These are phyloP conservation scores for Meloidogyne floridensis DNA, from an alignment of 1,140 invertebrate genomes.

Conservation along the genomic window DNA sequence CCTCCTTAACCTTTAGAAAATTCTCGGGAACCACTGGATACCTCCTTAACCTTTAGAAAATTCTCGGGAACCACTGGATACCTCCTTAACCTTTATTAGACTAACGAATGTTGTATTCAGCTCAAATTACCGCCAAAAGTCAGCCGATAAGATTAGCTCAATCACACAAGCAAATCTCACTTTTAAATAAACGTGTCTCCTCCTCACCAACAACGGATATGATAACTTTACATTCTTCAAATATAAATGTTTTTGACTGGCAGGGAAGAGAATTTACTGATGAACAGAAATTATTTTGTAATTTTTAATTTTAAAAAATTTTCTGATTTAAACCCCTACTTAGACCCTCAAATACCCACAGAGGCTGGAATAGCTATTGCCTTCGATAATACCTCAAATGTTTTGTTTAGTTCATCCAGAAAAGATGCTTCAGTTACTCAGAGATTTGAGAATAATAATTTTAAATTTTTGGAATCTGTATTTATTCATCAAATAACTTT, in stretches of 20 bases:
- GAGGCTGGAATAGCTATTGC: constrained; percentile 42
- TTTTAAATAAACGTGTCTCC: background rate
- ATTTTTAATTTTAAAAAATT: background rate
- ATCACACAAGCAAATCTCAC: background rate
- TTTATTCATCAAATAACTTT: constrained; percentile 49
- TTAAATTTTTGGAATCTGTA: constrained; percentile 52
- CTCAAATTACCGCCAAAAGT: background rate
- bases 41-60: background rate
- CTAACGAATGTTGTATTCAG: background rate
- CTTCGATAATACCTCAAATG: constrained; percentile 45
- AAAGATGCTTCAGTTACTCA: constrained; percentile 44
- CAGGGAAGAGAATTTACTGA: background rate
- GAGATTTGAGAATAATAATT: constrained; percentile 8
- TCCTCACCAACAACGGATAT: background rate
- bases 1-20: background rate
- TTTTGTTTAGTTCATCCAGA: constrained; percentile 39
- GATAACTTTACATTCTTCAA: background rate
- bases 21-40: too few relatives aligned
- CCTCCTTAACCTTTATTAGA: background rate
- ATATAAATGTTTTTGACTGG: background rate
- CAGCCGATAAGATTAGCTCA: background rate
- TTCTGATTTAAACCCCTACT: background rate
- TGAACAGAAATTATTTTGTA: background rate
- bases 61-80: too few relatives aligned
- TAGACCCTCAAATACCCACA: constrained; percentile 42